A percentile compares a stretch with the other conserved stretches of the same genome.
These are phyloP conservation scores for Asteroscopus sphinx DNA, from an alignment of 2,888 invertebrate genomes.

Conservation along the genomic window DNA sequence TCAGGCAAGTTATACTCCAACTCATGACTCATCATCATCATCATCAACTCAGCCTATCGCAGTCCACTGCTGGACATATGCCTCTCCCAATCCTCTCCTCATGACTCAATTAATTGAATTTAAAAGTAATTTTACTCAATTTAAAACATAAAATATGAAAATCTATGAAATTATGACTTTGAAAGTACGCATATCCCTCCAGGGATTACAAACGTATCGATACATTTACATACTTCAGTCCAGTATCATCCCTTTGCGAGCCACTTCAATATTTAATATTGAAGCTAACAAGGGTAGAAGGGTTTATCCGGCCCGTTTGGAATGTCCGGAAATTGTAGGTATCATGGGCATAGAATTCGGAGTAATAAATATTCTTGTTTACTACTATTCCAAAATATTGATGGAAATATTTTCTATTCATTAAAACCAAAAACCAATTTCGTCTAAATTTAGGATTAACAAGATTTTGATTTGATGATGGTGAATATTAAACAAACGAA, in stretches of 20 bases:
- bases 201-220: background rate
- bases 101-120: too few relatives aligned
- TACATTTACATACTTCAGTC: slow-evolving; percentile 3
- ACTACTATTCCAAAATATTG: background rate
- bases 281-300: slow-evolving; percentile 17
- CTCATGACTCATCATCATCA: too few relatives aligned
- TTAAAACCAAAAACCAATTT: background rate
- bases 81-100: too few relatives aligned
- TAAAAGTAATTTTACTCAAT: too few relatives aligned
- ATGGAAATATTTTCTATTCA: background rate
- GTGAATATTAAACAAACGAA: too few relatives aligned
- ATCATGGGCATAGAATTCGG: slow-evolving; percentile 1
- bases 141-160: too few relatives aligned
- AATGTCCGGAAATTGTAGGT: slow-evolving; percentile 12
- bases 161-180: background rate
- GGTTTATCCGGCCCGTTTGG: slow-evolving; percentile 1
- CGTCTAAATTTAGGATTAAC: too few relatives aligned
- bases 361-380: slow-evolving; percentile 15
- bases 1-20: too few relatives aligned
- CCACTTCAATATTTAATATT: slow-evolving; percentile 35
- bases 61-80: too few relatives aligned
- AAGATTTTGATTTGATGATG: too few relatives aligned
- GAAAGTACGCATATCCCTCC: background rate
- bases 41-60: too few relatives aligned
- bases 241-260: slow-evolving; percentile 4